Conservation (phyloP, 2,113 vertebrate genomes). For the Typhlomys cinereus region DNA sequence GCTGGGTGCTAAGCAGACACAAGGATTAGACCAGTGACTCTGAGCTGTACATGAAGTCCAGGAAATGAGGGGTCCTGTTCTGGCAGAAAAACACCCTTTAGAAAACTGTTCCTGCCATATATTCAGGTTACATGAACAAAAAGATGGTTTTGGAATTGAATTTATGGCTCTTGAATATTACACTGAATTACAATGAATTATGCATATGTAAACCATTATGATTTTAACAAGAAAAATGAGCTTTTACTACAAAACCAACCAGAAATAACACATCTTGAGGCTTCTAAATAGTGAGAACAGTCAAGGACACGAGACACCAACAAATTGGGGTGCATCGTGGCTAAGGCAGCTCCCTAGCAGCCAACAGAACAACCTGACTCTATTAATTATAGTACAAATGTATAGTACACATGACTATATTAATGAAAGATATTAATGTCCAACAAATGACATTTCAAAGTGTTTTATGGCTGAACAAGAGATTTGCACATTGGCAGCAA, state of each 20-base stretch:
- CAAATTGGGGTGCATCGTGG: neutral
- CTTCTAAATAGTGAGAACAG: neutral
- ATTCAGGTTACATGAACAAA: neutral
- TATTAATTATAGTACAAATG: neutral
- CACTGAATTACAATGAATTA: neutral
- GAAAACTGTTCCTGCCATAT: neutral
- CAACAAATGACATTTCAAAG: conserved; percentile 44
- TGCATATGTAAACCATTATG: conserved; percentile 11
- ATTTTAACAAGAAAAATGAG: conserved; percentile 37
- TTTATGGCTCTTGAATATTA: neutral
- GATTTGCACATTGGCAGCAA: neutral
- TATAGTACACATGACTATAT: neutral
- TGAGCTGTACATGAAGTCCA: neutral
- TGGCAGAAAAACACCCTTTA: neutral
- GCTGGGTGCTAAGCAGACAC: neutral
- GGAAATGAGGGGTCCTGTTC: neutral
- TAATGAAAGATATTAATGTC: conserved; percentile 24
- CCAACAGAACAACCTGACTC: neutral
- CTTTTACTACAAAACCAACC: neutral
- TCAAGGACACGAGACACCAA: neutral
- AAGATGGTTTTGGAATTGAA: neutral
- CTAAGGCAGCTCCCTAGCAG: neutral
- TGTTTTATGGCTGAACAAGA: conserved; percentile 25
- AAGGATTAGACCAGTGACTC: neutral
- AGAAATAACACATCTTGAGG: neutral